Base-by-base conservation (phyloP, 2,888 invertebrate genomes). In the Lydus trimaculatus region DNA sequence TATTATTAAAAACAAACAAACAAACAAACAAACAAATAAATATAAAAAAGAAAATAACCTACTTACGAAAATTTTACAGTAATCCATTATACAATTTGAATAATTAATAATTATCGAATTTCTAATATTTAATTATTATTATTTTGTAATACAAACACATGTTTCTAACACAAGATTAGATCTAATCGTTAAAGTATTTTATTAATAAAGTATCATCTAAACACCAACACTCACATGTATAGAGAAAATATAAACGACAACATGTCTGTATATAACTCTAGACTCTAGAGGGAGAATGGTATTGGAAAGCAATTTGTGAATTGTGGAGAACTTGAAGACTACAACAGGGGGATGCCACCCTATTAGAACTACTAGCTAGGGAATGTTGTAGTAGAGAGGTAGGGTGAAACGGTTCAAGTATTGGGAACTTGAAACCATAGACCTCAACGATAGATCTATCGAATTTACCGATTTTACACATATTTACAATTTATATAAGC, bases 241-340 rank as follows among this genome's bases (percentile, higher is more conserved):
- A 63, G 60, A 59, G 61, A 60, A 69, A 66, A 43, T 52, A 25
- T 58, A 65, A 70, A 61, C 70, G 60, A 60, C 65, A 48, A 62
- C 65, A 62, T 67, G 71, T 71, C 71, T 65, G 71, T 63, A 67
- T 58, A 67, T n/a, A n/a, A n/a, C n/a, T n/a, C n/a, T n/a, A n/a
- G n/a, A 43, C 63, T 65, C 71, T 63, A 72, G 67, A 70, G 75
- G 75, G 76, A 78, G 79, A 78, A 74, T 76, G 79, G 80, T 83
- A 83, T 84, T 80, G 83, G 82, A 83, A 84, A 84, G 82, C 82
- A 83, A 84, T 83, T 84, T 83, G 84, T 83, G 84, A 83, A 83
- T 84, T 82, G 83, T 81, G 80, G 80, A n/a, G n/a, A 83, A 83
- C 82, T 83, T 79, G 80, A 79, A 79, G 76, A 75, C 74, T 78